Percentiles rank a stretch among this genome's conserved stretches.
Conservation (phyloP, 92 coral and sea anemone genomes). For the Umimayanthus kanabou region DNA sequence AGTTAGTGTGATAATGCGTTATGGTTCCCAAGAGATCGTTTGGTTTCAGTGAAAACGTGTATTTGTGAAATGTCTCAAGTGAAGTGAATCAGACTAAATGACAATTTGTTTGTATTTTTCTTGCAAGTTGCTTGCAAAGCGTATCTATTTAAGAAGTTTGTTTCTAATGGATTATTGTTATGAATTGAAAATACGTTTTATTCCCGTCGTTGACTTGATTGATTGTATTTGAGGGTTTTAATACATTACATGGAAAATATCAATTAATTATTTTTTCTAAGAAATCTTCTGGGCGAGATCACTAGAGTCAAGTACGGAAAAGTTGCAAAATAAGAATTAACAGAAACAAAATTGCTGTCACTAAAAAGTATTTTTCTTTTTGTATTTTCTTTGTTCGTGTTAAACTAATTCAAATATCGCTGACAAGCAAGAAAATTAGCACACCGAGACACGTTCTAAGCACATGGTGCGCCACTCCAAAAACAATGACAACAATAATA, state of each 20-base stretch:
- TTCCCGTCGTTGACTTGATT: not conserved
- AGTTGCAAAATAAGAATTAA: not conserved
- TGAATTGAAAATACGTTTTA: not conserved
- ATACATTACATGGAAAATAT: not conserved
- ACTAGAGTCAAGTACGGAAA: not conserved
- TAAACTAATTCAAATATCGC: conserved; percentile 13
- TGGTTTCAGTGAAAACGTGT: not conserved
- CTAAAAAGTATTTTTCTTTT: not conserved
- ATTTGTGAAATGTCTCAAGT: not conserved
- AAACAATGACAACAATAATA: not conserved
- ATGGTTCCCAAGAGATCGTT: conserved; percentile 37
- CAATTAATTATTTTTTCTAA: too few species aligned
- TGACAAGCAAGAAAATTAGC: not conserved
- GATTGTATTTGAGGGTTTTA: not conserved
- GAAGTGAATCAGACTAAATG: not conserved
- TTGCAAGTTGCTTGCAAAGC: not conserved
- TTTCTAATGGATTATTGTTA: not conserved
- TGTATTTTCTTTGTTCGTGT: not conserved
- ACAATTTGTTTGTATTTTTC: conserved; percentile 4
- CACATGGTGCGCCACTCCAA: conserved; percentile 18
- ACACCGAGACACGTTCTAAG: conserved; percentile 1
- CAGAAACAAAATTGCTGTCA: not conserved
- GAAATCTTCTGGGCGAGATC: not conserved
- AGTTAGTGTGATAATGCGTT: not conserved
- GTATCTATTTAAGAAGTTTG: conserved; percentile 4